phyloP scores from a whole-genome alignment of 2,113 vertebrate genomes.

The Brevimyrus niger region DNA sequence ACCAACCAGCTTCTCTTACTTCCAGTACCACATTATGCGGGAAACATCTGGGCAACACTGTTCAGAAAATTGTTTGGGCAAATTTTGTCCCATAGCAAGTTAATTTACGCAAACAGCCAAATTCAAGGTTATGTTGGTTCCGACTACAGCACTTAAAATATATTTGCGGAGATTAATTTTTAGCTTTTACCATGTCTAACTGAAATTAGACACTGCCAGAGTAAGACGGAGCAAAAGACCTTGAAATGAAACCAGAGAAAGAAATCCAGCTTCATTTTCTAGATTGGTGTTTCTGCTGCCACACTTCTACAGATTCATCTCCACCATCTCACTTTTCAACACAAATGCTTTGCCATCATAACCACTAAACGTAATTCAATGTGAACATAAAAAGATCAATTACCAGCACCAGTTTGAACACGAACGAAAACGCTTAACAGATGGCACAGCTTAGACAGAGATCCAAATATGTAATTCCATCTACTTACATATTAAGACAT shows the following conservation, averaged over 20 bases:
- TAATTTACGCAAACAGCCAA: background rate
- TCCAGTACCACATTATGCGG: constrained; percentile 36
- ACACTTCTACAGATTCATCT: background rate
- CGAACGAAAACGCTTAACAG: constrained; percentile 51
- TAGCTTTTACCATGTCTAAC: background rate
- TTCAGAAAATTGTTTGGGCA: background rate
- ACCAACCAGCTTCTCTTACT: constrained; percentile 17
- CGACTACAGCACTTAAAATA: background rate
- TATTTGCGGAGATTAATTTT: background rate
- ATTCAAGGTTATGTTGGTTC: background rate
- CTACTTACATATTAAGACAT: constrained; percentile 38
- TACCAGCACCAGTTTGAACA: constrained; percentile 50
- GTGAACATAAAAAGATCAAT: constrained; percentile 14
- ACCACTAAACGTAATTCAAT: constrained; percentile 16
- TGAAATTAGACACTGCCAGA: background rate
- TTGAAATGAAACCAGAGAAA: background rate
- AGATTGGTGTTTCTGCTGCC: background rate
- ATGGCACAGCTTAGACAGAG: constrained; percentile 50
- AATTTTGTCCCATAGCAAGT: constrained; percentile 8
- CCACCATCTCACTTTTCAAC: background rate
- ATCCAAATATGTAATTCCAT: constrained; percentile 35
- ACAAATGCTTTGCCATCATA: constrained; percentile 19
- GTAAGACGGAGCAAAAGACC: background rate
- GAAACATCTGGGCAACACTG: constrained; percentile 42
- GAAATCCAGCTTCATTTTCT: background rate